Percentiles rank a stretch among this genome's conserved stretches.
Conservation (phyloP, 1,140 invertebrate genomes). For the Pseudomyrmex gracilis region DNA sequence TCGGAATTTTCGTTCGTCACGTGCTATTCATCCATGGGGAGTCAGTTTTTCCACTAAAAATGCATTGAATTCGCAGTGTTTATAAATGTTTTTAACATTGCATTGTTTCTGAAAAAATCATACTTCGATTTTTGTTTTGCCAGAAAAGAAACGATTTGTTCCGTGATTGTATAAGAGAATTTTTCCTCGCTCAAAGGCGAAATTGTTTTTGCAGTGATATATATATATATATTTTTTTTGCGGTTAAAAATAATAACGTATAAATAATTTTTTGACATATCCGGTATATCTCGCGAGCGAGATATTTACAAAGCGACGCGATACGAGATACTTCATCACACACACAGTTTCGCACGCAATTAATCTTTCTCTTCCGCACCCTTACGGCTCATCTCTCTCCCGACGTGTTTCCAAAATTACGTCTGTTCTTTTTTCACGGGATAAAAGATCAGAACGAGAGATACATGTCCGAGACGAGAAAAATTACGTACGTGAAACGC, state of each 20-base stretch:
- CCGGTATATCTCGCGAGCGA: background rate
- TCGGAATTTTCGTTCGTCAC: constrained; percentile 31
- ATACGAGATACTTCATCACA: constrained; percentile 41
- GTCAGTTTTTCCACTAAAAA: constrained; percentile 14
- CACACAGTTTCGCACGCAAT: constrained; percentile 34
- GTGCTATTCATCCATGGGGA: constrained; percentile 22
- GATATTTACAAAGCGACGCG: constrained; percentile 45
- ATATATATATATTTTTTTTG: background rate
- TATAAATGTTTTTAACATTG: background rate
- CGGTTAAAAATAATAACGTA: constrained; percentile 24
- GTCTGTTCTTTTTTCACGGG: constrained; percentile 50
- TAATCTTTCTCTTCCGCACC: constrained; percentile 44
- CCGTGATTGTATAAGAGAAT: no score
- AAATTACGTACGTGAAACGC: constrained; percentile 11
- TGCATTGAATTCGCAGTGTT: background rate
- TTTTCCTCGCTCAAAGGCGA: no score
- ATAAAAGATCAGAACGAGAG: constrained; percentile 49
- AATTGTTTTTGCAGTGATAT: background rate
- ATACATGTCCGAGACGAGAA: constrained; percentile 32
- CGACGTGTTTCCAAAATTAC: constrained; percentile 57
- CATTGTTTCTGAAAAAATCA: background rate
- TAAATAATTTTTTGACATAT: constrained; percentile 20
- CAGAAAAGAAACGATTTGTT: no score
- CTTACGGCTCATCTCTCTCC: constrained; percentile 6
- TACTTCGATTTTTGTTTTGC: background rate